phyloP scores from a whole-genome alignment of 1,140 invertebrate genomes.

The Hypothenemus hampei region DNA sequence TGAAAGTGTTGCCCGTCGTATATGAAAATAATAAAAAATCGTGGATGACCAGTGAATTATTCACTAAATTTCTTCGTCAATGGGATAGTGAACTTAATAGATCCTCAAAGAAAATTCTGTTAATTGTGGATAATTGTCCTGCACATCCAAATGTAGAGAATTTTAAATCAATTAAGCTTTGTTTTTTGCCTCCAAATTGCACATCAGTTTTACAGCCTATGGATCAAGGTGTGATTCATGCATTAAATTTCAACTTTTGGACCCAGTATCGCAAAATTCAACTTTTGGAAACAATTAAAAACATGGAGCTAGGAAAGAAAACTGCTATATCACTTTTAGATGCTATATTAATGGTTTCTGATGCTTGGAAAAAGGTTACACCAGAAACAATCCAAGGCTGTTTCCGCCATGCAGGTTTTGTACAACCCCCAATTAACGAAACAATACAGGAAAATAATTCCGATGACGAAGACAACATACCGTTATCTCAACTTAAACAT shows the following conservation, averaged over 20 bases:
- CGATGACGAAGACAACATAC: slow-evolving; percentile 6
- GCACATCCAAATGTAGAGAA: slow-evolving; percentile 25
- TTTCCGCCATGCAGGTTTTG: neutral
- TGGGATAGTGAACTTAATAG: slow-evolving; percentile 24
- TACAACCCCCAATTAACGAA: no score
- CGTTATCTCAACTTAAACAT: neutral
- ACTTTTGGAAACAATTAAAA: neutral
- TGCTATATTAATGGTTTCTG: slow-evolving; percentile 1
- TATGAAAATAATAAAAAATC: slow-evolving; percentile 43
- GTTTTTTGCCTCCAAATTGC: slow-evolving; percentile 30
- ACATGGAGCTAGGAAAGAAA: neutral
- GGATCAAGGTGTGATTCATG: slow-evolving; percentile 32
- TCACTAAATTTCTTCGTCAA: slow-evolving; percentile 5
- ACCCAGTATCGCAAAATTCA: slow-evolving; percentile 12
- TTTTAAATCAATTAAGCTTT: slow-evolving; percentile 23
- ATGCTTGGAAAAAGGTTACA: slow-evolving; percentile 5
- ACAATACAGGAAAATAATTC: neutral
- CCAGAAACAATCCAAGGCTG: neutral
- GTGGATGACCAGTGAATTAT: slow-evolving; percentile 44
- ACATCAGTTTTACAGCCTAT: slow-evolving; percentile 29
- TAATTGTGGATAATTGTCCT: slow-evolving; percentile 30
- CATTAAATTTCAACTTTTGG: no score
- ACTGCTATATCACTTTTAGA: slow-evolving; percentile 1
- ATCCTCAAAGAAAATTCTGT: slow-evolving; percentile 21
- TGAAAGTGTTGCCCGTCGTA: slow-evolving; percentile 33